These are phyloP conservation scores for Gephyroberyx darwinii DNA, from an alignment of 2,797 vertebrate genomes.

Conservation along the genomic window DNA sequence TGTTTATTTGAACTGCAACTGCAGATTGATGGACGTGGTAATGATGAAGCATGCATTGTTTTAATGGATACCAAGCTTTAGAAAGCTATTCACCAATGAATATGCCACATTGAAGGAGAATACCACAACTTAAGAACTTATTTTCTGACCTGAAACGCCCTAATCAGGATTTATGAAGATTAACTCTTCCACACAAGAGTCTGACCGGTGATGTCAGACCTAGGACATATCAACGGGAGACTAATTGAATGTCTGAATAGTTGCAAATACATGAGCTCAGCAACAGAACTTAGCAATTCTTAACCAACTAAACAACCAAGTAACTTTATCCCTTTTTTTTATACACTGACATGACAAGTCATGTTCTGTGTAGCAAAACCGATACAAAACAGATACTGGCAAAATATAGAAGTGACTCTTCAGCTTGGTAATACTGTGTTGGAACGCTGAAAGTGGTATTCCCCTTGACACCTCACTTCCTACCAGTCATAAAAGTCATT, in stretches of 20 bases:
- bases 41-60: no score
- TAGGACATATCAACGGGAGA: neutral
- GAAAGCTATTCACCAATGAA: neutral
- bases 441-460: no score
- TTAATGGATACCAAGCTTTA: neutral
- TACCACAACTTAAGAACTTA: neutral
- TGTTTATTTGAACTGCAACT: neutral
- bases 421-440: no score
- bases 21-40: neutral
- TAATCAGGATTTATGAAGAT: neutral
- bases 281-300: no score
- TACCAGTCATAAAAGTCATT: conserved; percentile 5
- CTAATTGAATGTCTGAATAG: neutral
- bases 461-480: neutral
- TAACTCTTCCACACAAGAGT: neutral
- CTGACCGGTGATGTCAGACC: neutral
- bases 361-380: no score
- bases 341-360: neutral
- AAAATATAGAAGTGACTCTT: no score
- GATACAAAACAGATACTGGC: no score
- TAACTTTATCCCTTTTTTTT: no score
- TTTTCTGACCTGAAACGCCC: neutral
- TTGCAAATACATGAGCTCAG: neutral
- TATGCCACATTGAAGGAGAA: neutral
- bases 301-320: no score